A percentile compares a stretch with the other conserved stretches of the same genome.
Conservation (phyloP, 2,888 invertebrate species). For the Boloria euphrosyne region DNA sequence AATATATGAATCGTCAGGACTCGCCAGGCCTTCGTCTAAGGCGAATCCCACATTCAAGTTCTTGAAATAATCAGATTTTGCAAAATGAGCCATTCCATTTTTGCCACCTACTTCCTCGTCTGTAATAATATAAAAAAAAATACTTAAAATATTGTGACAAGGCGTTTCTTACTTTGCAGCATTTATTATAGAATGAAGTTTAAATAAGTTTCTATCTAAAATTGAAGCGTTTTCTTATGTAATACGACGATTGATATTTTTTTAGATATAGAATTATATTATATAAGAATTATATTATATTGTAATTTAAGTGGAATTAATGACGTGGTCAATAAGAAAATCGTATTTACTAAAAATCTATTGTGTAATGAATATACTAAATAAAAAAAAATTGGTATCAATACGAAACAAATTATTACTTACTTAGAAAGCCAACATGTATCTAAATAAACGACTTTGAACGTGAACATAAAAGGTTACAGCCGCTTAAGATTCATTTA, state of each 20-base stretch:
- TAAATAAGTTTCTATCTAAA: no score
- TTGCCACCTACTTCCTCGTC: constrained; percentile 94
- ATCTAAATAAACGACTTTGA: constrained; percentile 5
- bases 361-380: no score
- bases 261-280: no score
- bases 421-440: constrained; percentile 7
- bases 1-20: constrained; percentile 83
- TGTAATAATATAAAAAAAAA: constrained; percentile 53
- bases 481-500: constrained; percentile 12
- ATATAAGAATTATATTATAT: no score
- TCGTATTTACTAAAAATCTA: no score
- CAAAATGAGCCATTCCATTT: constrained; percentile 89
- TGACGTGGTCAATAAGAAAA: no score
- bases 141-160: not conserved
- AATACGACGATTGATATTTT: no score
- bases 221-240: no score
- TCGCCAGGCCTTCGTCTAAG: constrained; percentile 92
- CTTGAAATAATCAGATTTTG: constrained; percentile 86
- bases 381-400: not conserved
- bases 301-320: no score
- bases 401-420: constrained; percentile 10
- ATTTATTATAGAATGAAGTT: no score
- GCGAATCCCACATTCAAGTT: constrained; percentile 91
- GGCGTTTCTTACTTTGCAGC: not conserved
- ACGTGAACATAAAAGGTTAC: constrained; percentile 10